These are phyloP conservation scores for Parnassius apollo DNA, from an alignment of 2,888 invertebrate species.

Conservation along the genomic window DNA sequence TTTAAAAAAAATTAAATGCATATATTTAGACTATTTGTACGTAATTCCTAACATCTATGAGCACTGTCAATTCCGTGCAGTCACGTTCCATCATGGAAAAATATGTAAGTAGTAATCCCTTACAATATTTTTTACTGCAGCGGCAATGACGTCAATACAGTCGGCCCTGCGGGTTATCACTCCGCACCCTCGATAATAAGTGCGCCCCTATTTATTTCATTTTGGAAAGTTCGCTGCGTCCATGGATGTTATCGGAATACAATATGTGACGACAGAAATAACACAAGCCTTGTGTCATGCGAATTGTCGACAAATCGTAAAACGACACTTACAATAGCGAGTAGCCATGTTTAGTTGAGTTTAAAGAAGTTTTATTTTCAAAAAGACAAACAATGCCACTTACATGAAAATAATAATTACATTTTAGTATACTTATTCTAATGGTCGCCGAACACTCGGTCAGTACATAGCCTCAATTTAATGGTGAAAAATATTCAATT, in stretches of 20 bases:
- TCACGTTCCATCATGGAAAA: not conserved
- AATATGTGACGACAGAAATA: conserved; percentile 37
- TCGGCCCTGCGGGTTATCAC: conserved; percentile 51
- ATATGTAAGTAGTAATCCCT: not conserved
- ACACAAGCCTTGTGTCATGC: conserved; percentile 32
- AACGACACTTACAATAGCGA: not conserved
- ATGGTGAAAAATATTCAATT: too few relatives aligned
- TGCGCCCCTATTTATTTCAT: conserved; percentile 40
- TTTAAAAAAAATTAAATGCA: too few relatives aligned
- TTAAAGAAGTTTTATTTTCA: too few relatives aligned
- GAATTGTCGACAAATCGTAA: not conserved
- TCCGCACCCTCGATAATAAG: conserved; percentile 58
- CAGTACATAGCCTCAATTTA: too few relatives aligned
- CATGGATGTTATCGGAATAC: conserved; percentile 33
- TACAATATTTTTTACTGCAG: conserved; percentile 20
- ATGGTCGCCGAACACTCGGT: too few relatives aligned
- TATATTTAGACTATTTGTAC: too few relatives aligned
- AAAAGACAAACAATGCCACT: too few relatives aligned
- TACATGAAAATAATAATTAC: too few relatives aligned
- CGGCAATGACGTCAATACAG: conserved; percentile 24
- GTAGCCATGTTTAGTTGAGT: too few relatives aligned
- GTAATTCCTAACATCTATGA: too few relatives aligned
- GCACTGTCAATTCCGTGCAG: not conserved
- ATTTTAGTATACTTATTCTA: too few relatives aligned
- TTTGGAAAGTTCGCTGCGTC: conserved; percentile 31